These are phyloP conservation scores for Lordiphosa mommai DNA, from an alignment of 1,140 invertebrate genomes.

Conservation along the genomic window DNA sequence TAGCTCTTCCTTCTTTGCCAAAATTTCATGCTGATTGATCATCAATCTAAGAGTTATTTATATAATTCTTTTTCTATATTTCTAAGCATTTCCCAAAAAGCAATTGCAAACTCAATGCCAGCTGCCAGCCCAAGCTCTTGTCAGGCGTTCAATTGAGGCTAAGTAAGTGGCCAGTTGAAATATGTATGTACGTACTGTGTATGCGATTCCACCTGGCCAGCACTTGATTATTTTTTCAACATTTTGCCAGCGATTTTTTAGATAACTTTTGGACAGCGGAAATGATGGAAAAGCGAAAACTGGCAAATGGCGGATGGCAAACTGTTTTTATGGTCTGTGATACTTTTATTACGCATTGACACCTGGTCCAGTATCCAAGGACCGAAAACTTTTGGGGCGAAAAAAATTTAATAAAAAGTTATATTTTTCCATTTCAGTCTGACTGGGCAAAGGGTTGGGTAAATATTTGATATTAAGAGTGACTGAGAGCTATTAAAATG, in stretches of 20 bases:
- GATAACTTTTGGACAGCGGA: not conserved
- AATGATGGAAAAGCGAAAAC: constrained; percentile 9
- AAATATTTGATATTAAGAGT: not conserved
- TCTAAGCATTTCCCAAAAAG: not conserved
- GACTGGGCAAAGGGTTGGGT: no score
- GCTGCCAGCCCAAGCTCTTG: constrained; percentile 17
- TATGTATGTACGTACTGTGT: constrained; percentile 6
- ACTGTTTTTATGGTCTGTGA: constrained; percentile 21
- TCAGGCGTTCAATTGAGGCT: constrained; percentile 16
- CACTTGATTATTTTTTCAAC: constrained; percentile 7
- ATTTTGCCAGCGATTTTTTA: not conserved
- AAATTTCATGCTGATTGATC: not conserved
- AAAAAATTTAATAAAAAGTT: constrained; percentile 13
- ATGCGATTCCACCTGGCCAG: constrained; percentile 13
- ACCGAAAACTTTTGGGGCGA: constrained; percentile 4
- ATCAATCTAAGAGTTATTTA: not conserved
- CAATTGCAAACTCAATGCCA: constrained; percentile 4
- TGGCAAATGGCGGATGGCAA: constrained; percentile 4
- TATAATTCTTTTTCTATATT: not conserved
- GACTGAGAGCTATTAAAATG: not conserved
- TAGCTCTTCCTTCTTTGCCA: not conserved
- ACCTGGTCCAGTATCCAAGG: constrained; percentile 32
- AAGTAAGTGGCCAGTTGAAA: constrained; percentile 24
- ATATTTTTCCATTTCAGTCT: not conserved
- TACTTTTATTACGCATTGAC: constrained; percentile 50